Evolutionary conservation across 2,797 vertebrate species (phyloP).

Genomic region (Morus bassanus): DNA sequence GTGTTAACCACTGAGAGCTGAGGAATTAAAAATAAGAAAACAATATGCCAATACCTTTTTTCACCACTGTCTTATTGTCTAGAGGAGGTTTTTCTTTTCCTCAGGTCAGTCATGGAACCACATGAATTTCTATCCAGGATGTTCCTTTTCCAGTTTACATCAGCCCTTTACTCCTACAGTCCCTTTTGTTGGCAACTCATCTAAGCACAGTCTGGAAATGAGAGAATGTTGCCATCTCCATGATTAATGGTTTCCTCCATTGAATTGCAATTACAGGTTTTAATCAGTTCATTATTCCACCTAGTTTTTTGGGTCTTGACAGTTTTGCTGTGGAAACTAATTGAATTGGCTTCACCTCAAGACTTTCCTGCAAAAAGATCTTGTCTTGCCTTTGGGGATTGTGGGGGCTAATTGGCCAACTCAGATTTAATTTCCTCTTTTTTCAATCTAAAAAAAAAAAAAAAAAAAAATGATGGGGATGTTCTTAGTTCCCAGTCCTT

Average conservation of each 20-base stretch:
- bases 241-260: conserved; percentile 71
- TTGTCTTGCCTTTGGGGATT: conserved; percentile 42
- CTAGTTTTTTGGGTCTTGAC: conserved; percentile 67
- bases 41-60: neutral
- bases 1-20: neutral
- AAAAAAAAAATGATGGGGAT: neutral
- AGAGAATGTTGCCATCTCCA: conserved; percentile 49
- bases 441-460: neutral
- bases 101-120: neutral
- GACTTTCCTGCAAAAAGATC: conserved; percentile 49
- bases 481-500: neutral
- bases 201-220: neutral
- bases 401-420: conserved; percentile 36
- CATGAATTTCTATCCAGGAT: neutral
- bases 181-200: conserved; percentile 1
- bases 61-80: neutral
- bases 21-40: neutral
- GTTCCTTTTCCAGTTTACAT: neutral
- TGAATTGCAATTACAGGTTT: conserved; percentile 72
- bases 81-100: neutral
- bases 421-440: conserved; percentile 40
- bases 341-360: conserved; percentile 76
- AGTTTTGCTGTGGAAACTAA: conserved; percentile 67
- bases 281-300: conserved; percentile 77
- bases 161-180: neutral